Percentiles rank a stretch among this genome's conserved stretches.
phyloP scores from a whole-genome alignment of 1,140 invertebrate species.

The Cyphomyrmex costatus region DNA sequence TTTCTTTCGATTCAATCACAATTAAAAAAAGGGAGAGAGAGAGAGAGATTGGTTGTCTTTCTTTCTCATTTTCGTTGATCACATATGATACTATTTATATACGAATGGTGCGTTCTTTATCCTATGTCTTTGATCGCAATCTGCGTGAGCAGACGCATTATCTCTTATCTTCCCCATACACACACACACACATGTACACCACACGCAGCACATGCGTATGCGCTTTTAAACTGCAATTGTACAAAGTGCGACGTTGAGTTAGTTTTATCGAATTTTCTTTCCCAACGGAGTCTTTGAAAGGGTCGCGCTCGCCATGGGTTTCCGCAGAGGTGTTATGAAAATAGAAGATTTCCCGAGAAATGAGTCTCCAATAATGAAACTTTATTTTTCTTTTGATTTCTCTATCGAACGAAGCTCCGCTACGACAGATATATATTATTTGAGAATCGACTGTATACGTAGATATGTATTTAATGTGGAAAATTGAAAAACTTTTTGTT shows the following conservation, averaged over 20 bases:
- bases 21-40: no score
- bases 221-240: conserved; percentile 15
- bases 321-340: background rate
- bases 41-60: no score
- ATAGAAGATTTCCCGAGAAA: no score
- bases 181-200: background rate
- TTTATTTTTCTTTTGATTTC: background rate
- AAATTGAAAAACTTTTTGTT: background rate
- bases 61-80: no score
- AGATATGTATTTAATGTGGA: background rate
- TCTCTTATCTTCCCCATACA: background rate
- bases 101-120: no score
- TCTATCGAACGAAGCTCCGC: background rate
- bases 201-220: background rate
- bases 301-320: background rate
- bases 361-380: background rate
- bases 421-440: background rate
- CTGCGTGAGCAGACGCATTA: background rate
- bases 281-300: background rate
- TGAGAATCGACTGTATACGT: background rate
- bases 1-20: no score
- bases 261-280: conserved; percentile 1
- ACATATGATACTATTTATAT: no score
- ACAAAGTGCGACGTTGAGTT: background rate
- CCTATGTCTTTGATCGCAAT: background rate